A percentile compares a stretch with the other conserved stretches of the same genome.
phyloP scores from a whole-genome alignment of 2,113 vertebrate species.

The Eclectus roratus region DNA sequence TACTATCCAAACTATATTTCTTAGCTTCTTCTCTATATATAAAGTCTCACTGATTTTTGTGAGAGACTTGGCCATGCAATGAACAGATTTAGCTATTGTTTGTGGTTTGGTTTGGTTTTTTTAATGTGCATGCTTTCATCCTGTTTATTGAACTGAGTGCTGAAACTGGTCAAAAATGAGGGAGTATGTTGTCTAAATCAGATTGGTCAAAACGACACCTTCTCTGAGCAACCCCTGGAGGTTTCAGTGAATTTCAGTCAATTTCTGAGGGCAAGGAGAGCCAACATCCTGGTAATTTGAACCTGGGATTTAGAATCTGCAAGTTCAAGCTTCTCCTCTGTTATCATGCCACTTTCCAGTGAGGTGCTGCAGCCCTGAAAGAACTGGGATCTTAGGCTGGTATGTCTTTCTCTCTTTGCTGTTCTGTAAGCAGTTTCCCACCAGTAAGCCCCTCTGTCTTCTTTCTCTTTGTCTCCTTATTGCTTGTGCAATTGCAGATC shows the following conservation, averaged over 20 bases:
- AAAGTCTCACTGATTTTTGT: not conserved
- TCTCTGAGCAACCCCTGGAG: not conserved
- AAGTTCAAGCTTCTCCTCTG: not conserved
- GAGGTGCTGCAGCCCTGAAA: not conserved
- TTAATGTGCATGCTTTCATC: not conserved
- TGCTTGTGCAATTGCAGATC: not conserved
- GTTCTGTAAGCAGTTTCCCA: not conserved
- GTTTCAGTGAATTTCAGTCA: not conserved
- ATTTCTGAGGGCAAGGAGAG: not conserved
- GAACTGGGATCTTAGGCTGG: not conserved
- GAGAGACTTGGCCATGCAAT: not conserved
- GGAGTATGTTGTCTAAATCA: not conserved
- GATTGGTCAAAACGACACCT: not conserved
- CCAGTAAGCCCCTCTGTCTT: not conserved
- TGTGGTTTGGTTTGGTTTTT: not conserved
- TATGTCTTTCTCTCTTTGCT: not conserved
- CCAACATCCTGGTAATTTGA: not conserved
- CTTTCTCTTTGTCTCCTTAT: not conserved
- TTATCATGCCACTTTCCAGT: not conserved
- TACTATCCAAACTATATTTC: not conserved
- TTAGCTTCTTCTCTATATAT: not conserved
- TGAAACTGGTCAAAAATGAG: not conserved
- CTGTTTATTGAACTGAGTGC: not conserved
- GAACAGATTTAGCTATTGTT: not conserved
- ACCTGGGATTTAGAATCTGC: not conserved